Evolutionary conservation across 1,140 invertebrate genomes (phyloP), one percentile per base, ranked within the genome.

Genomic region (Eciton burchellii): DNA sequence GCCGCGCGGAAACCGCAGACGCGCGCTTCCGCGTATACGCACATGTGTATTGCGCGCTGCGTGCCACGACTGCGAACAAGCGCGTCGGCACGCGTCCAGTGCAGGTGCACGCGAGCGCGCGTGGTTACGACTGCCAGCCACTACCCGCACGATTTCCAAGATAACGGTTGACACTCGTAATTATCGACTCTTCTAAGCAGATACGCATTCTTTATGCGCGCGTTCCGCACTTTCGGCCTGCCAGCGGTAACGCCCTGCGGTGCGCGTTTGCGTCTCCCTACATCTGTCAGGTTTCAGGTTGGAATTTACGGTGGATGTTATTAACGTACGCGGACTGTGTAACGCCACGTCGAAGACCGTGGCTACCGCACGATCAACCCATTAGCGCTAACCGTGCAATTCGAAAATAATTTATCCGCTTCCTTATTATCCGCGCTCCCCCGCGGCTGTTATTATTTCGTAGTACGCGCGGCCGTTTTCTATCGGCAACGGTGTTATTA

Each of bases 131-230:
- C 73, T 83, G 87, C 86, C 86, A 82, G 63, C 47, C 79, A 77
- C 89, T 93, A 92, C 93, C 93, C 93, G 93, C 93, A 94, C 92
- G 93, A 94, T 94, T 93, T 88, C 81, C 82, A 90, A 91, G 93
- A 94, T 94, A 94, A 91, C 90, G 88, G 88, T 83, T 90, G 91
- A 93, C 91, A 88, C 81, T 84, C 77, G 88, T 93, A 93, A 93
- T 92, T 92, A 91, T 90, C 71, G 60, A 14, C 60, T 85, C 72
- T 71, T 60, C 84, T 88, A 63, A 85, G 82, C 84, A 89, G 85
- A 84, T 88, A 89, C 70, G 82, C 86, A 91, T 89, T 91, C 82
- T 90, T 91, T 86, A 84, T 84, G 84, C 62, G 56, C 71, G 41
- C 41, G 29, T 54, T 49, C 16, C 12, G 21, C 60, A 49, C 45